Conservation (phyloP, 2,113 vertebrate genomes). For the Ciconia stormi region DNA sequence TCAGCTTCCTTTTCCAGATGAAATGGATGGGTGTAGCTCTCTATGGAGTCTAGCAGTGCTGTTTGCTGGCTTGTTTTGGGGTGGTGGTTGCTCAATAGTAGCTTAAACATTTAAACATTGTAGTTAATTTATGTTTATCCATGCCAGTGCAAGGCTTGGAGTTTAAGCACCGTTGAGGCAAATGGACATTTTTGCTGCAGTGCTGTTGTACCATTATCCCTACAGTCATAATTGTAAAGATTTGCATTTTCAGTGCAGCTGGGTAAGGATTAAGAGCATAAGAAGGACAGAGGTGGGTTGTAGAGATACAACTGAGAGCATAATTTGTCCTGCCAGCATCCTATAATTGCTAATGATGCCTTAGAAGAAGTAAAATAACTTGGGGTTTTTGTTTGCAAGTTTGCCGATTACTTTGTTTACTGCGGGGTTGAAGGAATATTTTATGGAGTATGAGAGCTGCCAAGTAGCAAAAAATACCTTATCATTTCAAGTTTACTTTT, state of each 20-base stretch:
- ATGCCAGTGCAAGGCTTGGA: neutral
- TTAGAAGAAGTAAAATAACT: neutral
- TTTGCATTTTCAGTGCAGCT: constrained; percentile 29
- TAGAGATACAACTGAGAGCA: neutral
- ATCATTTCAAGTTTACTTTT: neutral
- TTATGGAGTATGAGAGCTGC: neutral
- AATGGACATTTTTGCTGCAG: neutral
- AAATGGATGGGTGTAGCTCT: constrained; percentile 52
- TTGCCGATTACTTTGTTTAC: neutral
- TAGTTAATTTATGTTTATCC: constrained; percentile 49
- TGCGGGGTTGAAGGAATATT: neutral
- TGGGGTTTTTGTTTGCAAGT: neutral
- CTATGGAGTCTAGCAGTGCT: neutral
- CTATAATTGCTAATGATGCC: constrained; percentile 3
- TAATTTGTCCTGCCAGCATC: constrained; percentile 28
- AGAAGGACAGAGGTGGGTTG: neutral
- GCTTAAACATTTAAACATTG: constrained; percentile 3
- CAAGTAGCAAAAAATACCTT: neutral
- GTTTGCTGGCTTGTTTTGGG: neutral
- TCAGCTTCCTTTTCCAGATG: constrained; percentile 51
- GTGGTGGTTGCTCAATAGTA: neutral
- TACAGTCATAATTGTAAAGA: constrained; percentile 31
- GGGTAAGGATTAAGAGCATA: constrained; percentile 7
- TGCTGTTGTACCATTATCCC: constrained; percentile 18
- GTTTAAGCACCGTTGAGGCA: constrained; percentile 2